Evolutionary conservation across 2,113 vertebrate genomes (phyloP).

Genomic region (Xenopus tropicalis): DNA sequence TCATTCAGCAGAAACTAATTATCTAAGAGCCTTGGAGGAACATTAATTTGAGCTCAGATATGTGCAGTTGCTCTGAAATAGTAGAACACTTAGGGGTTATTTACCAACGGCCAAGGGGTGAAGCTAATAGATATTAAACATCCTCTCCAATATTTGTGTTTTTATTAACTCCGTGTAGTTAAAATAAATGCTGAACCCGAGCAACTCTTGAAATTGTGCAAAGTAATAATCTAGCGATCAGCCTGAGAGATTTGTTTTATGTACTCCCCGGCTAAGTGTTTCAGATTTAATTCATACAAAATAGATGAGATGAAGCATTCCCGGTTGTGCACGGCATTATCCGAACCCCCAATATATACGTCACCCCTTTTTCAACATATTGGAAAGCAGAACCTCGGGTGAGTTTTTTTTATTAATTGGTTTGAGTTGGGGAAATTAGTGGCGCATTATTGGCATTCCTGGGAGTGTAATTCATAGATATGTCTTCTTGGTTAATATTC

Average conservation of each 20-base stretch:
- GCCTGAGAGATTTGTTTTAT: constrained; percentile 18
- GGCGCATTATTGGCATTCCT: not conserved
- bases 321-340: too few relatives aligned
- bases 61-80: constrained; percentile 20
- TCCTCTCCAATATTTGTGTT: constrained; percentile 25
- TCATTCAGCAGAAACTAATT: constrained; percentile 38
- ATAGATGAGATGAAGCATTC: too few relatives aligned
- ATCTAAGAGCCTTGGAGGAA: constrained; percentile 5
- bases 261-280: not conserved
- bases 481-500: too few relatives aligned
- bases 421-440: too few relatives aligned
- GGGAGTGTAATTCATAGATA: too few relatives aligned
- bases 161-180: constrained; percentile 26
- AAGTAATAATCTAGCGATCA: constrained; percentile 17
- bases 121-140: constrained; percentile 21
- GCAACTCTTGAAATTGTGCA: constrained; percentile 4
- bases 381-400: too few relatives aligned
- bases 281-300: constrained; percentile 1
- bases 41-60: constrained; percentile 24
- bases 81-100: constrained; percentile 22
- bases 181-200: not conserved
- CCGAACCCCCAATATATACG: too few relatives aligned
- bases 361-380: too few relatives aligned
- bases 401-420: too few relatives aligned
- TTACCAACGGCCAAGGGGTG: constrained; percentile 8